Evolutionary conservation across 2,797 vertebrate species (phyloP).

Genomic region (Tenualosa ilisha): DNA sequence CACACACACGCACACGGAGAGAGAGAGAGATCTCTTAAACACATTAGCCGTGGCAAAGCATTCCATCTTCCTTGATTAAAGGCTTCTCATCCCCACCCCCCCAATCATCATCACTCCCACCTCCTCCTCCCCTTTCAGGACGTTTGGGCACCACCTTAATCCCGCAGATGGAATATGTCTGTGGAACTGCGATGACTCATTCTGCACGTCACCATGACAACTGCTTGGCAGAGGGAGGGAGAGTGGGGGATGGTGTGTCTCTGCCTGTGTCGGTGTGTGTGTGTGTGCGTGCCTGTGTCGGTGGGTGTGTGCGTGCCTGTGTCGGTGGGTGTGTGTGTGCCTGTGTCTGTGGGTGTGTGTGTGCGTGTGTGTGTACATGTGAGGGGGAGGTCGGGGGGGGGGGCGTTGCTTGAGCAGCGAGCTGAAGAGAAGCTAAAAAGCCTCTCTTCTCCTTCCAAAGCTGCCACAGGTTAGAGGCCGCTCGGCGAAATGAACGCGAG

Average conservation of each 20-base stretch:
- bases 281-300: not conserved
- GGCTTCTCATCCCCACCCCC: slow-evolving; percentile 9
- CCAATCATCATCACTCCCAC: slow-evolving; percentile 11
- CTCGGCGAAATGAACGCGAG: not conserved
- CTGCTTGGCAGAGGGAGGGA: slow-evolving; percentile 27
- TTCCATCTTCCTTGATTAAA: slow-evolving; percentile 40
- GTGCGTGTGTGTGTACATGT: not conserved
- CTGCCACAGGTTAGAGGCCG: not conserved
- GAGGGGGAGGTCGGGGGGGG: not conserved
- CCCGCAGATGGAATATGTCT: slow-evolving; percentile 21
- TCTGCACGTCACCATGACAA: slow-evolving; percentile 51
- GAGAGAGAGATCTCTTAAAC: not conserved
- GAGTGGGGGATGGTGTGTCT: not conserved
- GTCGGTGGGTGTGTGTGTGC: not conserved
- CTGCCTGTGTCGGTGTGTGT: not conserved
- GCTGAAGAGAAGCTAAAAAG: not conserved
- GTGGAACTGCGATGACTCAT: slow-evolving; percentile 26
- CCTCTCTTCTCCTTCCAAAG: too few relatives aligned
- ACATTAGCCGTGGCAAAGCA: not conserved
- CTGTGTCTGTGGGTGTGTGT: not conserved
- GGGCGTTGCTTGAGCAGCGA: not conserved
- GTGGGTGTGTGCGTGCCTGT: not conserved
- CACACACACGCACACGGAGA: not conserved
- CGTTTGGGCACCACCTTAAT: slow-evolving; percentile 27
- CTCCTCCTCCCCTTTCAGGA: not conserved